A percentile compares a stretch with the other conserved stretches of the same genome.
phyloP scores from a whole-genome alignment of 2,113 vertebrate genomes.

The Strigops habroptila region DNA sequence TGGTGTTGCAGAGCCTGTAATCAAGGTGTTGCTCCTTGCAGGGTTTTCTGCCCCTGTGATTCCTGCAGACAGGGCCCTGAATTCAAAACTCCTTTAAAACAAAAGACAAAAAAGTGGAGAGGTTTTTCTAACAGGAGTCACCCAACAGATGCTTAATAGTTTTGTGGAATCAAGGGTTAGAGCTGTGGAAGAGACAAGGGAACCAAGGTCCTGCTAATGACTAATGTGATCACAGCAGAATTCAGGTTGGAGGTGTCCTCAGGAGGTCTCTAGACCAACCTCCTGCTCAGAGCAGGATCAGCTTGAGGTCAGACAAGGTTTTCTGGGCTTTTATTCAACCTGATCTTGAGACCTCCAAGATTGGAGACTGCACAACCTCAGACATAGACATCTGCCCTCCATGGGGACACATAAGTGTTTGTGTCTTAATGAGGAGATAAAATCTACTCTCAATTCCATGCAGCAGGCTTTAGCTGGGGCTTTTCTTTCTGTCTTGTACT shows the following conservation, averaged over 20 bases:
- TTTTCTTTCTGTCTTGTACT: neutral
- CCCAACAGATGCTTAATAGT: neutral
- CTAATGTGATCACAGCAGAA: neutral
- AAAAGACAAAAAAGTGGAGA: neutral
- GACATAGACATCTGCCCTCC: neutral
- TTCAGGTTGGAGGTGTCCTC: neutral
- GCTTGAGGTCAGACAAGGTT: neutral
- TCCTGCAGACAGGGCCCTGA: neutral
- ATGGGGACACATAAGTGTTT: fast-evolving
- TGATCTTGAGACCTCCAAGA: neutral
- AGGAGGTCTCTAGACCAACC: neutral
- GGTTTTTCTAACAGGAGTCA: neutral
- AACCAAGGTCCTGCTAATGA: neutral
- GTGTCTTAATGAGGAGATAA: neutral
- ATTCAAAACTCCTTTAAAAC: neutral
- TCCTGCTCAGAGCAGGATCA: neutral
- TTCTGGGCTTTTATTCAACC: neutral
- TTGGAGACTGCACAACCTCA: neutral
- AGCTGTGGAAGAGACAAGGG: neutral
- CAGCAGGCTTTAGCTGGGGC: neutral
- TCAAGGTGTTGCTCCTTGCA: neutral
- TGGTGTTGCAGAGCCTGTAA: neutral
- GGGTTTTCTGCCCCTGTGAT: neutral
- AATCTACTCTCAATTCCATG: neutral
- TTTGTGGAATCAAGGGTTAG: neutral